phyloP scores from a whole-genome alignment of 2,888 invertebrate genomes.

The Megamerina dolium region DNA sequence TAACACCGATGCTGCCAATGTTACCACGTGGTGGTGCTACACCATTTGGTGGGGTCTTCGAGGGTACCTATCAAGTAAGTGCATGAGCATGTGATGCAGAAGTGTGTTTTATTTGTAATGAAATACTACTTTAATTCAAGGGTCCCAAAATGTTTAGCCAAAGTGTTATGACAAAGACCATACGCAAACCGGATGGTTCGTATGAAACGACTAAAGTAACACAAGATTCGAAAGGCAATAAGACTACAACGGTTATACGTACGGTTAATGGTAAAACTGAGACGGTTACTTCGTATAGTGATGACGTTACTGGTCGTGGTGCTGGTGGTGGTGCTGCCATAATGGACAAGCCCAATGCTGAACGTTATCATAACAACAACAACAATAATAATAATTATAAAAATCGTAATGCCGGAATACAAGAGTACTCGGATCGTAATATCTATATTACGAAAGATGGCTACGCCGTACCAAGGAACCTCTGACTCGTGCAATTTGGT shows the following conservation, averaged over 20 bases:
- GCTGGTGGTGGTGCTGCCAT: constrained; percentile 5
- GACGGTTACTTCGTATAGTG: constrained; percentile 37
- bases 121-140: constrained; percentile 17
- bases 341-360: constrained; percentile 7
- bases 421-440: constrained; percentile 38
- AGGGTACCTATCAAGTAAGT: constrained; percentile 42
- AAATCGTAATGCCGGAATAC: constrained; percentile 9
- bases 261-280: constrained; percentile 42
- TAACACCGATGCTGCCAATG: constrained; percentile 36
- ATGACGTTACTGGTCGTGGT: constrained; percentile 14
- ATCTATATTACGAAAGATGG: constrained; percentile 48
- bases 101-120: background rate
- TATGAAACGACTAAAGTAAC: constrained; percentile 55
- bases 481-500: constrained; percentile 46
- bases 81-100: background rate
- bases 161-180: constrained; percentile 53
- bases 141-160: constrained; percentile 51
- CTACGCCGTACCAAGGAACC: constrained; percentile 49
- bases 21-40: constrained; percentile 31
- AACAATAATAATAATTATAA: constrained; percentile 1
- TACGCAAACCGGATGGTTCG: constrained; percentile 55
- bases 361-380: no score
- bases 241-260: constrained; percentile 55
- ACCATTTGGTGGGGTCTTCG: constrained; percentile 45
- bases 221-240: constrained; percentile 56